A percentile compares a stretch with the other conserved stretches of the same genome.
phyloP scores from a whole-genome alignment of 2,797 vertebrate species.

The Otolemur crassicaudatus region DNA sequence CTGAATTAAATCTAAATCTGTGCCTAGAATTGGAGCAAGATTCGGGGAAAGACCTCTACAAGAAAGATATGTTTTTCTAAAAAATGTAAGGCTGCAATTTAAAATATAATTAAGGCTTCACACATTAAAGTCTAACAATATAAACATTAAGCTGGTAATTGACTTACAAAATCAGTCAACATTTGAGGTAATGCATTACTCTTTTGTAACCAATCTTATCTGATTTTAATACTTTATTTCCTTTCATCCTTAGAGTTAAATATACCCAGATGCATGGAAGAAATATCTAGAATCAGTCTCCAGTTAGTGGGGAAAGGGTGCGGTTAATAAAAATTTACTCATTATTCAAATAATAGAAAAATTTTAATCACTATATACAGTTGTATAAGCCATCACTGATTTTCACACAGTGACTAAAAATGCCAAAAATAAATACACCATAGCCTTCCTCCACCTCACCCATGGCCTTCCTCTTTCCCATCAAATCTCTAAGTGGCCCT shows the following conservation, averaged over 20 bases:
- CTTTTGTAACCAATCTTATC: background rate
- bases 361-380: conserved; percentile 66
- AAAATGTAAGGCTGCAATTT: conserved; percentile 39
- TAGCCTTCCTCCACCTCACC: rapidly evolving
- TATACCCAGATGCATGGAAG: background rate
- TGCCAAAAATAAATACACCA: background rate
- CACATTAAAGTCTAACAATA: conserved; percentile 27
- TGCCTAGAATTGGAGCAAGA: background rate
- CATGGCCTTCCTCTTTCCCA: too few relatives aligned
- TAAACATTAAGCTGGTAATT: background rate
- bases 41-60: background rate
- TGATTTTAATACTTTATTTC: background rate
- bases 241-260: background rate
- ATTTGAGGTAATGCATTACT: conserved; percentile 16
- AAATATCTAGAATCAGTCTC: background rate
- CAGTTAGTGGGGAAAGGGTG: background rate
- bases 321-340: background rate
- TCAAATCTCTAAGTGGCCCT: too few relatives aligned
- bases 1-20: background rate
- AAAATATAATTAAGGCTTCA: background rate
- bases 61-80: background rate
- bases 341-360: conserved; percentile 83
- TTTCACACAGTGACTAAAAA: conserved; percentile 60
- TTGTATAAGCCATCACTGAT: conserved; percentile 66
- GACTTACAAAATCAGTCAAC: background rate